Percentiles rank a stretch among this genome's conserved stretches.
phyloP scores from a whole-genome alignment of 2,888 invertebrate species.

The Tiphia femorata region DNA sequence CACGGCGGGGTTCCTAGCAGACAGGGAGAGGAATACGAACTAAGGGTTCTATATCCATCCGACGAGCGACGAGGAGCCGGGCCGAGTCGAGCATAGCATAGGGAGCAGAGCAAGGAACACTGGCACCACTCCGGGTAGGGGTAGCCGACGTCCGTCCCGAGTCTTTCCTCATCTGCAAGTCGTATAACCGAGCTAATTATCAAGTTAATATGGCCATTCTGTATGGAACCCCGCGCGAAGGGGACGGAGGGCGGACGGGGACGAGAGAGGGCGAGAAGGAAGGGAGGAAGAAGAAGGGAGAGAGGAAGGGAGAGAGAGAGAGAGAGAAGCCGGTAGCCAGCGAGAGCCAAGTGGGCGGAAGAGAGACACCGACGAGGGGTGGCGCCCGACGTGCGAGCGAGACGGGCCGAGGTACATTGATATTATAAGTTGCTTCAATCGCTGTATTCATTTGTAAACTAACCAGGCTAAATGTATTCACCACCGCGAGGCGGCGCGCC shows the following conservation, averaged over 20 bases:
- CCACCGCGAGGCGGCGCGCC: constrained; percentile 66
- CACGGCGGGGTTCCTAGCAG: constrained; percentile 63
- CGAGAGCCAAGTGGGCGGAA: constrained; percentile 51
- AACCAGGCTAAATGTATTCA: constrained; percentile 70
- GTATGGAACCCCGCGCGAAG: constrained; percentile 70
- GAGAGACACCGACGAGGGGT: constrained; percentile 57
- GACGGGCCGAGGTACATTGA: constrained; percentile 73
- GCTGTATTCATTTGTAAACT: constrained; percentile 81
- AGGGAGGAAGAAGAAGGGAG: constrained; percentile 33
- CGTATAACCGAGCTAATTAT: constrained; percentile 92
- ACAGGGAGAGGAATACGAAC: constrained; percentile 68
- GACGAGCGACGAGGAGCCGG: constrained; percentile 60
- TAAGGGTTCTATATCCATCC: constrained; percentile 67
- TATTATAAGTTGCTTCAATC: constrained; percentile 81
- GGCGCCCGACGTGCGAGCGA: constrained; percentile 54
- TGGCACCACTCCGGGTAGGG: constrained; percentile 68
- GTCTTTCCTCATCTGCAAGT: constrained; percentile 85
- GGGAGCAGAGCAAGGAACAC: constrained; percentile 66
- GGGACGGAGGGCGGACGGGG: not conserved
- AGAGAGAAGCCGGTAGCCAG: constrained; percentile 24
- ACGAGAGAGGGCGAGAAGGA: constrained; percentile 44
- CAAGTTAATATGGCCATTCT: constrained; percentile 89
- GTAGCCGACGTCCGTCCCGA: constrained; percentile 69
- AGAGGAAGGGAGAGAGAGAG: constrained; percentile 28
- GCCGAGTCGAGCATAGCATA: constrained; percentile 63